A percentile compares a stretch with the other conserved stretches of the same genome.
Evolutionary conservation across 2,113 vertebrate species (phyloP).

Genomic region (Rissa tridactyla): DNA sequence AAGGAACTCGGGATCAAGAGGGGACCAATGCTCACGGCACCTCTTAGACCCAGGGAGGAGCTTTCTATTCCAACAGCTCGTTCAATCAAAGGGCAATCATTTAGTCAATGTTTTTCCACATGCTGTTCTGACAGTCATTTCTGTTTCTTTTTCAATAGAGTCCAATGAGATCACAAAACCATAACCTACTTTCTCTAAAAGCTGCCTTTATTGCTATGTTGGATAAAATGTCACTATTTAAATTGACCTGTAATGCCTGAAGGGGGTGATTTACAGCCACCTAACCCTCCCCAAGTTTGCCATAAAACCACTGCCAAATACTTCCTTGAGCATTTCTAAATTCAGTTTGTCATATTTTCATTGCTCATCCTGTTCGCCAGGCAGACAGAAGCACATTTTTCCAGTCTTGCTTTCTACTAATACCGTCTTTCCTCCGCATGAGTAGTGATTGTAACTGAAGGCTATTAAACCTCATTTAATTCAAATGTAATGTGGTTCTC

Average conservation of each 20-base stretch:
- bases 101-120: not conserved
- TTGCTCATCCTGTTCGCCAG: not conserved
- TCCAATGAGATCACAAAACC: not conserved
- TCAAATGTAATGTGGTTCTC: not conserved
- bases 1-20: not conserved
- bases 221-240: not conserved
- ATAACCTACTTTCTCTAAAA: not conserved
- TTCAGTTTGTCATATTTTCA: not conserved
- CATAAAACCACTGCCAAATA: not conserved
- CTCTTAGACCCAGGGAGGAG: not conserved
- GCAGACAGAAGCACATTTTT: not conserved
- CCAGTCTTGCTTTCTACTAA: not conserved
- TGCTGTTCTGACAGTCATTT: not conserved
- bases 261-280: not conserved
- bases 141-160: not conserved
- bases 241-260: not conserved
- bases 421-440: not conserved
- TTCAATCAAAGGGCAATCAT: not conserved
- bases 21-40: not conserved
- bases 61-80: not conserved
- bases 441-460: not conserved
- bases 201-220: not conserved
- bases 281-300: not conserved
- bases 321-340: not conserved
- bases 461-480: not conserved